These are phyloP conservation scores for Blastobasis lacticolella DNA, from an alignment of 2,888 invertebrate species.

Conservation along the genomic window DNA sequence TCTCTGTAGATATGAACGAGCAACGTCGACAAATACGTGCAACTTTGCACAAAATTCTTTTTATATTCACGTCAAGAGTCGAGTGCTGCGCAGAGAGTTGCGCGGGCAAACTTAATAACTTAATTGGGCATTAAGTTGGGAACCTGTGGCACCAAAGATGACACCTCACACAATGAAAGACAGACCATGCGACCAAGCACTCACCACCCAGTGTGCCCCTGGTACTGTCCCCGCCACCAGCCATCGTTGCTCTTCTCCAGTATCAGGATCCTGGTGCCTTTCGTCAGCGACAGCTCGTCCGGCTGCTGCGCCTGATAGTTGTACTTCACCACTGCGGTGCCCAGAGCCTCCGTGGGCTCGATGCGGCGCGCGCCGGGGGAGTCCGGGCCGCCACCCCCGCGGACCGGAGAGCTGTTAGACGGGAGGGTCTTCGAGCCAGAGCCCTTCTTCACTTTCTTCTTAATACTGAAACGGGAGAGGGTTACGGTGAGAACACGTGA, in stretches of 20 bases:
- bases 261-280: slow-evolving; percentile 95
- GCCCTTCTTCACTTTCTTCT: slow-evolving; percentile 88
- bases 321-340: slow-evolving; percentile 95
- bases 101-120: no score
- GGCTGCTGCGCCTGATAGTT: slow-evolving; percentile 94
- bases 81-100: no score
- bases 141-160: no score
- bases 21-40: no score
- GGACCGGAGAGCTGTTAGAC: slow-evolving; percentile 87
- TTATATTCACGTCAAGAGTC: no score
- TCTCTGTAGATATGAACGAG: no score
- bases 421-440: slow-evolving; percentile 91
- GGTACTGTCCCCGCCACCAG: slow-evolving; percentile 97
- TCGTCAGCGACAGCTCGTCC: slow-evolving; percentile 95
- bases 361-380: slow-evolving; percentile 83
- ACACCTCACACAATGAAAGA: no score
- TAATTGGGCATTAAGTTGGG: not conserved
- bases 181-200: slow-evolving; percentile 13
- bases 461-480: slow-evolving; percentile 76
- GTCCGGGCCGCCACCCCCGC: slow-evolving; percentile 77
- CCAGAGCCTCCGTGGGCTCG: slow-evolving; percentile 90
- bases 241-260: slow-evolving; percentile 99
- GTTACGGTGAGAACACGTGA: no score
- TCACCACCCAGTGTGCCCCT: slow-evolving; percentile 73
- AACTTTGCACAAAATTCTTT: no score